Evolutionary conservation across 2,113 vertebrate species (phyloP).

Genomic region (Scalopus aquaticus): DNA sequence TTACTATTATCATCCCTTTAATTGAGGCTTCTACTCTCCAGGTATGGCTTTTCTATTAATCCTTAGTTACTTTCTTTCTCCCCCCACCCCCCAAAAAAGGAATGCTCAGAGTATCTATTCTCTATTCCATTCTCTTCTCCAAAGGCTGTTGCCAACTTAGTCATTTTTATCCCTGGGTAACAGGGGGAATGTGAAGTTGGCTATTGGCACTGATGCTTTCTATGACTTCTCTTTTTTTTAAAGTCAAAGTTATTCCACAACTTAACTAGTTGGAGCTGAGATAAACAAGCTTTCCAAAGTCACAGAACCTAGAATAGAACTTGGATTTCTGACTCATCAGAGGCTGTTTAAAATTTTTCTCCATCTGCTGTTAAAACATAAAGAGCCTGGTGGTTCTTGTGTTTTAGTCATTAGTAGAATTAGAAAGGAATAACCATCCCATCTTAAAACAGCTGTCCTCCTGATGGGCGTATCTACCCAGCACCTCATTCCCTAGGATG

Average conservation of each 20-base stretch:
- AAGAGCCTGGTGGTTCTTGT: constrained; percentile 36
- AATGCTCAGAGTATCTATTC: background rate
- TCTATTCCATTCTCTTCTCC: background rate
- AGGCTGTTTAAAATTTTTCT: constrained; percentile 56
- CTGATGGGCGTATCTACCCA: background rate
- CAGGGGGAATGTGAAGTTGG: constrained; percentile 45
- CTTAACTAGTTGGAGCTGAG: constrained; percentile 61
- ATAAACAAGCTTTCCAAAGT: constrained; percentile 71
- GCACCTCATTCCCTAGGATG: background rate
- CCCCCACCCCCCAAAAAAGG: no score
- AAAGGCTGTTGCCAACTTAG: constrained; percentile 1
- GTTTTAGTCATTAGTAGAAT: constrained; percentile 62
- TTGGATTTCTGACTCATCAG: constrained; percentile 74
- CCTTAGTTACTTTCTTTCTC: background rate
- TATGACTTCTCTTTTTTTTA: constrained; percentile 32
- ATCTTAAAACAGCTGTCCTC: background rate
- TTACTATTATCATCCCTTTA: background rate
- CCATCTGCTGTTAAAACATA: constrained; percentile 72
- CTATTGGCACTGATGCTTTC: constrained; percentile 31
- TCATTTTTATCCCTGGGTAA: constrained; percentile 41
- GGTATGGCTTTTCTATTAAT: background rate
- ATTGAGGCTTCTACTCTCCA: background rate
- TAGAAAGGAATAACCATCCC: constrained; percentile 49
- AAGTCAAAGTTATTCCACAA: constrained; percentile 65
- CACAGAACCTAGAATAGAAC: constrained; percentile 69